A percentile compares a stretch with the other conserved stretches of the same genome.
phyloP scores from a whole-genome alignment of 37 sponge, comb jelly and placozoan genomes.

The Mnemiopsis leidyi region DNA sequence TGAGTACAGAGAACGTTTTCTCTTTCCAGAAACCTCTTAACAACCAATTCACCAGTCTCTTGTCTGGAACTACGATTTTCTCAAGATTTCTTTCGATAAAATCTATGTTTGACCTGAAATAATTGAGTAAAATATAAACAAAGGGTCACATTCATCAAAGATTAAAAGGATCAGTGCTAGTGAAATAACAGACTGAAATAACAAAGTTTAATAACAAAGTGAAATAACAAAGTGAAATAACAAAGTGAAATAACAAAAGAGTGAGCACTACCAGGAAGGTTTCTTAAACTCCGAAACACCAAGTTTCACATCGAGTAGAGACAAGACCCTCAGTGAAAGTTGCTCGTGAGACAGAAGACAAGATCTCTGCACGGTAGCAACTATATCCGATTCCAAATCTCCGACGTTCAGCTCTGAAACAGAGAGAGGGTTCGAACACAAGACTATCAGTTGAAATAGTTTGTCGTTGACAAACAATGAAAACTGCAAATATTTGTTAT shows the following conservation, averaged over 20 bases:
- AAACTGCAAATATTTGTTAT: neutral
- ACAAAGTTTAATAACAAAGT: too few relatives aligned
- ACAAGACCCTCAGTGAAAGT: neutral
- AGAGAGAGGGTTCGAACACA: too few relatives aligned
- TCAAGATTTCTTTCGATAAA: neutral
- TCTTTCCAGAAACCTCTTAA: conserved; percentile 35
- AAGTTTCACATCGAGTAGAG: neutral
- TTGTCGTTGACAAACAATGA: too few relatives aligned
- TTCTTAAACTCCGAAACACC: neutral
- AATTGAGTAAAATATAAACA: too few relatives aligned
- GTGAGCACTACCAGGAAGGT: neutral
- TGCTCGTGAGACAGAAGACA: neutral
- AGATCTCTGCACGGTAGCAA: neutral
- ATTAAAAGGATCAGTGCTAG: too few relatives aligned
- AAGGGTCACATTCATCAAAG: too few relatives aligned
- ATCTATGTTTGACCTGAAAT: neutral
- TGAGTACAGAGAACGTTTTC: neutral
- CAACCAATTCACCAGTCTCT: conserved; percentile 36
- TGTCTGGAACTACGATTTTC: neutral
- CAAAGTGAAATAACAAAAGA: too few relatives aligned
- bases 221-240: too few relatives aligned
- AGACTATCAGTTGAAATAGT: too few relatives aligned
- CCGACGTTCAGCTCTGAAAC: neutral
- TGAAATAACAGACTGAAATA: too few relatives aligned
- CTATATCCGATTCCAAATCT: neutral